phyloP scores from a whole-genome alignment of 2,888 invertebrate genomes.

The Acanthosoma haemorrhoidale region DNA sequence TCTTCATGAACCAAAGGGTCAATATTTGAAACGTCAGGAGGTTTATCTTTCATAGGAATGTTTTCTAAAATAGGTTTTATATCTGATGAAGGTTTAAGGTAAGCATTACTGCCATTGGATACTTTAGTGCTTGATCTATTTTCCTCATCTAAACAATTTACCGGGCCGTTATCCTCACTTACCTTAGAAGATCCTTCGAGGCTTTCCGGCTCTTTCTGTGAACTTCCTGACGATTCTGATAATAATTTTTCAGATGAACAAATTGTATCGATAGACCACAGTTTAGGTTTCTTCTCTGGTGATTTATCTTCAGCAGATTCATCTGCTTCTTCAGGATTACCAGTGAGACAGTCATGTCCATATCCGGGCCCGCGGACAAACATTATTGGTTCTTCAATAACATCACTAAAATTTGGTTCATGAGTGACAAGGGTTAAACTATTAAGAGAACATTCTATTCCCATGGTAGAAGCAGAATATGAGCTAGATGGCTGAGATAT shows the following conservation, averaged over 20 bases:
- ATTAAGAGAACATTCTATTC: conserved; percentile 2
- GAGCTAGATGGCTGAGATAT: background rate
- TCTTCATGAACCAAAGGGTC: background rate
- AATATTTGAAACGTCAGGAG: background rate
- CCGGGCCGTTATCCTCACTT: background rate
- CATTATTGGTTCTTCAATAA: conserved; percentile 64
- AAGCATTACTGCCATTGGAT: background rate
- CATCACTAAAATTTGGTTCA: conserved; percentile 54
- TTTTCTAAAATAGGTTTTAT: conserved; percentile 5
- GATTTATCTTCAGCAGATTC: background rate
- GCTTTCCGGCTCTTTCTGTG: background rate
- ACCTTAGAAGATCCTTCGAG: background rate
- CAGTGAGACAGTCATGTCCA: conserved; percentile 66
- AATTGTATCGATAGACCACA: conserved; percentile 44
- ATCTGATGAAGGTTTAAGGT: background rate
- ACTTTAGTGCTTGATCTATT: background rate
- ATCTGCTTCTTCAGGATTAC: conserved; percentile 53
- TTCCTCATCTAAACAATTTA: background rate
- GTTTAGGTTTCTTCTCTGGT: conserved; percentile 40
- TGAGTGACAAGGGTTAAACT: background rate
- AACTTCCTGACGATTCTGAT: background rate
- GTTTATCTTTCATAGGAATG: conserved; percentile 6
- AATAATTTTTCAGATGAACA: conserved; percentile 36
- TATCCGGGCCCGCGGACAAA: conserved; percentile 64
- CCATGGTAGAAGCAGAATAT: background rate